These are phyloP conservation scores for Glyphotaelius pellucidus DNA, from an alignment of 2,888 invertebrate genomes.

Conservation along the genomic window DNA sequence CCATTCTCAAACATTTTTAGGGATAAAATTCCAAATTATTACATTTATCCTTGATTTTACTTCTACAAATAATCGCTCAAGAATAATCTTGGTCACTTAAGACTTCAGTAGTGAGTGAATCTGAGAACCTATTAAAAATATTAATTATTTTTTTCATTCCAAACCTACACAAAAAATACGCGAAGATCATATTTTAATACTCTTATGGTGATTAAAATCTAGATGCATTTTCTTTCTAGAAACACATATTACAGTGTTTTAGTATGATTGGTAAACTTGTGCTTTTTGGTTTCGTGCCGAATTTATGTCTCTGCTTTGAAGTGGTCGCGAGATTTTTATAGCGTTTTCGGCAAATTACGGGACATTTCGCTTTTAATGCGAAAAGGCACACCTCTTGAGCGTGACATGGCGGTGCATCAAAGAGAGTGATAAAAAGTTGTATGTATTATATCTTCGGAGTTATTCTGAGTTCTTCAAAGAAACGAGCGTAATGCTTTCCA, in stretches of 20 bases:
- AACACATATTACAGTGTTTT: not conserved
- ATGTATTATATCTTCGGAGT: not conserved
- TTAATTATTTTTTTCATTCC: not conserved
- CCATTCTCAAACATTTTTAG: too few species aligned
- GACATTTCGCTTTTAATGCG: conserved; percentile 45
- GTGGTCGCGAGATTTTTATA: conserved; percentile 52
- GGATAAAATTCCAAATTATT: too few species aligned
- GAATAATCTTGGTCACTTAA: too few species aligned
- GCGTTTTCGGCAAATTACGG: conserved; percentile 50
- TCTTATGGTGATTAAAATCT: not conserved
- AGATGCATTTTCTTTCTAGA: not conserved
- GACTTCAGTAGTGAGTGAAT: too few species aligned
- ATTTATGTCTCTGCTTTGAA: conserved; percentile 50
- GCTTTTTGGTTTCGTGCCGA: not conserved
- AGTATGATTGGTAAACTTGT: conserved; percentile 1
- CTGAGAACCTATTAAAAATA: too few species aligned
- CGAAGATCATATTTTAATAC: not conserved
- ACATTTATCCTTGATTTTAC: too few species aligned
- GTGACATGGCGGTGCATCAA: conserved; percentile 31
- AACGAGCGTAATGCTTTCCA: not conserved
- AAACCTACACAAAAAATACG: not conserved
- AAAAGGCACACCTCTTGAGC: conserved; percentile 32
- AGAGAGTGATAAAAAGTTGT: conserved; percentile 12
- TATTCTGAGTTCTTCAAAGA: not conserved
- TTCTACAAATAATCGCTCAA: too few species aligned